Conservation (phyloP, 2,888 invertebrate species). For the Caenorhabditis doughertyi region DNA sequence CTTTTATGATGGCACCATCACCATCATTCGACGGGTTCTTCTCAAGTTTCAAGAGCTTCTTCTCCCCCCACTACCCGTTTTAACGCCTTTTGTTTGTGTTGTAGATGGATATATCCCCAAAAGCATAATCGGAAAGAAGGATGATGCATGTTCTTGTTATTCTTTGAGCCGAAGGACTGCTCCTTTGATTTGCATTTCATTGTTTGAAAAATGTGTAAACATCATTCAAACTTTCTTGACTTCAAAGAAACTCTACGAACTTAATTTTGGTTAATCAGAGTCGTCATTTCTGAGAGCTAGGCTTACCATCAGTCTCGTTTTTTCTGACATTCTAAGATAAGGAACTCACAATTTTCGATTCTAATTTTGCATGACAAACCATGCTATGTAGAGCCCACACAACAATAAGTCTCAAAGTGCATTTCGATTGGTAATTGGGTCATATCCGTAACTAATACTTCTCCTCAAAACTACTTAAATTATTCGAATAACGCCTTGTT, state of each 20-base stretch:
- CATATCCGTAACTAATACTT: constrained; percentile 67
- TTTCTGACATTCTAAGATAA: background rate
- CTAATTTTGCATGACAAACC: too few species aligned
- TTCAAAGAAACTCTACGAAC: too few species aligned
- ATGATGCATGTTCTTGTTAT: constrained; percentile 50
- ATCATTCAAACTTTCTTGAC: background rate
- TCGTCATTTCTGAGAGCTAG: too few species aligned
- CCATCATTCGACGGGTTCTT: constrained; percentile 36
- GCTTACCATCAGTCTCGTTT: too few species aligned
- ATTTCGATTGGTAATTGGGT: constrained; percentile 58
- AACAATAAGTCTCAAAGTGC: constrained; percentile 24
- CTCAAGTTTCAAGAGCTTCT: constrained; percentile 46
- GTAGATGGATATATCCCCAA: constrained; percentile 50
- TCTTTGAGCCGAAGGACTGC: constrained; percentile 11
- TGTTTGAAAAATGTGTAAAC: background rate
- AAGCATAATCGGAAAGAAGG: constrained; percentile 44
- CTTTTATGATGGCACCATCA: constrained; percentile 62
- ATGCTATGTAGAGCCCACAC: too few species aligned
- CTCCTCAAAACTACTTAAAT: constrained; percentile 56
- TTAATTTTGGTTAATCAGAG: too few species aligned
- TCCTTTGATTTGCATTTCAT: constrained; percentile 24
- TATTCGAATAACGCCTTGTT: constrained; percentile 57
- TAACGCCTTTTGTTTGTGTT: constrained; percentile 48
- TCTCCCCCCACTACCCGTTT: constrained; percentile 18
- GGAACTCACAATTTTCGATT: background rate